These are phyloP conservation scores for Nasonia vitripennis DNA, from an alignment of 1,140 invertebrate genomes.

Conservation along the genomic window DNA sequence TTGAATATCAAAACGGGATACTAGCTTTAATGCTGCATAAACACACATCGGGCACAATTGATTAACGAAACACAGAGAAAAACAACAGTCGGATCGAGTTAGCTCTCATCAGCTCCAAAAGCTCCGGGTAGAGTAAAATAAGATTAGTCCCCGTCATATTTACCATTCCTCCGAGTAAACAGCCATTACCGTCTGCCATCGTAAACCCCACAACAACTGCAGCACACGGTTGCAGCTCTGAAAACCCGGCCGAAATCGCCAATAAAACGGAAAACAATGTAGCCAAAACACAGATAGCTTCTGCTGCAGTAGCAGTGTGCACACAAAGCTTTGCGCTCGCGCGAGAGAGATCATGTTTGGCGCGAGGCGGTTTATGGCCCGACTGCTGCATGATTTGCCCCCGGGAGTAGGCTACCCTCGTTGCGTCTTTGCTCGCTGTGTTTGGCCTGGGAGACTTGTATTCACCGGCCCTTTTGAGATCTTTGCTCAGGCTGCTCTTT, in stretches of 20 bases:
- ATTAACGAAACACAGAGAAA: too few relatives aligned
- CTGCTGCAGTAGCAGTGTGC: not conserved
- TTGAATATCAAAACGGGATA: too few relatives aligned
- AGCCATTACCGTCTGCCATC: not conserved
- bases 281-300: not conserved
- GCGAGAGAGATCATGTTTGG: not conserved
- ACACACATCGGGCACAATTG: too few relatives aligned
- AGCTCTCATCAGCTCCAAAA: not conserved
- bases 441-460: not conserved
- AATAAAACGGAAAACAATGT: not conserved
- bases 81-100: too few relatives aligned
- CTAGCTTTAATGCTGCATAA: too few relatives aligned
- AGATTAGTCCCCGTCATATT: not conserved
- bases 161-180: not conserved
- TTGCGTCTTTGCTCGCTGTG: not conserved
- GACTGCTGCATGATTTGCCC: slow-evolving; percentile 6
- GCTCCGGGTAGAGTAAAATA: not conserved
- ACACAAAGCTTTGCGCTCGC: not conserved
- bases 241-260: not conserved
- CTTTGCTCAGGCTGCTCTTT: not conserved
- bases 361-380: slow-evolving; percentile 11
- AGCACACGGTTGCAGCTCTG: not conserved
- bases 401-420: slow-evolving; percentile 11
- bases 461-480: not conserved
- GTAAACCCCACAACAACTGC: not conserved